These are phyloP conservation scores for Sabellastarte sp. DNA, from an alignment of 2,888 invertebrate species.

Conservation along the genomic window DNA sequence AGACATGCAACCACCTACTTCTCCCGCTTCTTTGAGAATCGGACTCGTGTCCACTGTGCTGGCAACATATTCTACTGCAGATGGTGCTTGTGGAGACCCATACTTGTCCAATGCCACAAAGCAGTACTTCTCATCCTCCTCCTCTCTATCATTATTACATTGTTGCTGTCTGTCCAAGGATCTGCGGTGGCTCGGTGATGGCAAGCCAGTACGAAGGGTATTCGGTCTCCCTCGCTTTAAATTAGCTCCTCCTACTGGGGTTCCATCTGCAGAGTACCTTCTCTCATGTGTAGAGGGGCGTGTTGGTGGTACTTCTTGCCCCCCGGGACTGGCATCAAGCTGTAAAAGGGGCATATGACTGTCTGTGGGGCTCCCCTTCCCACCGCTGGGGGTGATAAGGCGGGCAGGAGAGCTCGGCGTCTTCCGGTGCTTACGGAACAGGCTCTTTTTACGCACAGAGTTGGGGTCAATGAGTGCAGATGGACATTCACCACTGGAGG, in stretches of 20 bases:
- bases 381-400: slow-evolving; percentile 12
- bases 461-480: no score
- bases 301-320: slow-evolving; percentile 19
- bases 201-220: slow-evolving; percentile 41
- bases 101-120: neutral
- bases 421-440: slow-evolving; percentile 26
- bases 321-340: slow-evolving; percentile 10
- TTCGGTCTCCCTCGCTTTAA: slow-evolving; percentile 43
- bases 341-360: slow-evolving; percentile 38
- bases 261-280: neutral
- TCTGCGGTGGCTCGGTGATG: slow-evolving; percentile 13
- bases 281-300: slow-evolving; percentile 20
- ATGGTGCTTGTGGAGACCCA: no score
- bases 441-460: slow-evolving; percentile 17
- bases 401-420: slow-evolving; percentile 30
- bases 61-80: slow-evolving; percentile 8
- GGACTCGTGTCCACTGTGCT: slow-evolving; percentile 25
- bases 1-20: neutral
- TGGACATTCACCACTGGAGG: no score
- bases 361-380: neutral
- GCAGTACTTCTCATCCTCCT: neutral
- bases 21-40: slow-evolving; percentile 8
- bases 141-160: neutral
- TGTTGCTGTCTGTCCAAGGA: slow-evolving; percentile 5
- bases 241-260: neutral